Conservation (phyloP, 2,888 invertebrate species). For the Digitonthophagus gazella region DNA sequence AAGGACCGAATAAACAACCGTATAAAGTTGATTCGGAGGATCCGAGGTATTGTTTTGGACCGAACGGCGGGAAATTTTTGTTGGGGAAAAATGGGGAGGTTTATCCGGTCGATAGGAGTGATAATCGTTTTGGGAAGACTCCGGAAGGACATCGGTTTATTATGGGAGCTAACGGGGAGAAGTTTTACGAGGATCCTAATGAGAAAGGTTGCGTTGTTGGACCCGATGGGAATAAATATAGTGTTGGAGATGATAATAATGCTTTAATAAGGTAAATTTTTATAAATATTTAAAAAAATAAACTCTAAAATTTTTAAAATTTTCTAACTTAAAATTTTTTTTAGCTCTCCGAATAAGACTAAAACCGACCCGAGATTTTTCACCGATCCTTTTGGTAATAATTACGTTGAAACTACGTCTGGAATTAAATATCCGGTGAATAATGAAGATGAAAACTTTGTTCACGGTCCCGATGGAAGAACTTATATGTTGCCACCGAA, state of each 20-base stretch:
- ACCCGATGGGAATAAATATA: conserved; percentile 19
- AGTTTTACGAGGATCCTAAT: conserved; percentile 22
- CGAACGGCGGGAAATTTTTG: conserved; percentile 17
- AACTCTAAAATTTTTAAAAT: too few relatives aligned
- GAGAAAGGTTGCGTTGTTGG: conserved; percentile 22
- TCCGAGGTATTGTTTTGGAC: conserved; percentile 21
- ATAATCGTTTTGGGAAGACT: conserved; percentile 16
- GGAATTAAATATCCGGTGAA: conserved; percentile 20
- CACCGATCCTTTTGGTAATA: conserved; percentile 17
- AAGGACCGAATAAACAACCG: conserved; percentile 21
- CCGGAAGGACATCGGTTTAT: conserved; percentile 24
- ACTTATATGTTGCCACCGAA: conserved; percentile 23
- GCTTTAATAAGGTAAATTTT: not conserved
- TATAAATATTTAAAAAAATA: not conserved
- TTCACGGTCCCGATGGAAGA: conserved; percentile 18
- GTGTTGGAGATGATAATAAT: conserved; percentile 2
- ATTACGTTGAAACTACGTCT: conserved; percentile 18
- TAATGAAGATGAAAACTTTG: conserved; percentile 24
- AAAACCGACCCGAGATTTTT: conserved; percentile 20
- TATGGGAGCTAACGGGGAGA: conserved; percentile 25
- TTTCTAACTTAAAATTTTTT: not conserved
- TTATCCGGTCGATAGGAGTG: conserved; percentile 25
- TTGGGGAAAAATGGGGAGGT: conserved; percentile 19
- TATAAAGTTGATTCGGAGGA: conserved; percentile 21
- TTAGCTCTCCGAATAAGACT: not conserved